These are phyloP conservation scores for Schrankia costaestrigalis DNA, from an alignment of 2,888 invertebrate species.

Conservation along the genomic window DNA sequence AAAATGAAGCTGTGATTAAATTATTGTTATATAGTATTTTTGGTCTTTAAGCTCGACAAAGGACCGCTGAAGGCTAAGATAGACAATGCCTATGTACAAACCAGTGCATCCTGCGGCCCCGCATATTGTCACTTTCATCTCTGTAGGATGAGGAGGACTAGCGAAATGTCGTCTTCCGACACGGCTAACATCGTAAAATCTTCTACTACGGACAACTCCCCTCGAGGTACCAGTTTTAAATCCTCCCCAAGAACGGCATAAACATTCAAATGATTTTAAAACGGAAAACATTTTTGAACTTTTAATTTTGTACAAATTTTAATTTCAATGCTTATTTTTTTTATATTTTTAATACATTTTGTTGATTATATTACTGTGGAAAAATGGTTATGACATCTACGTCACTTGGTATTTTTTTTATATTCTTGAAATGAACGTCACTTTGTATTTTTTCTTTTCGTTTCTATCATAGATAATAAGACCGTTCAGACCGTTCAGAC, in stretches of 20 bases:
- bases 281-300: constrained; percentile 28
- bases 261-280: too few relatives aligned
- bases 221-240: constrained; percentile 3
- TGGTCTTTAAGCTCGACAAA: too few relatives aligned
- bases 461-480: too few relatives aligned
- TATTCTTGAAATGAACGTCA: too few relatives aligned
- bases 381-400: too few relatives aligned
- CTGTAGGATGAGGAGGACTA: constrained; percentile 53
- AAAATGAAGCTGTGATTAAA: too few relatives aligned
- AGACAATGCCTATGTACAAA: constrained; percentile 31
- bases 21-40: too few relatives aligned
- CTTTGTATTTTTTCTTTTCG: too few relatives aligned
- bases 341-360: constrained; percentile 3
- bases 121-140: constrained; percentile 79
- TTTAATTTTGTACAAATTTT: constrained; percentile 10
- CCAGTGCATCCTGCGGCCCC: constrained; percentile 78
- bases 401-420: too few relatives aligned
- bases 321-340: constrained; percentile 8
- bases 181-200: neutral
- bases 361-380: constrained; percentile 1
- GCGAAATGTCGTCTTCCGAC: constrained; percentile 39
- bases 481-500: too few relatives aligned
- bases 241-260: constrained; percentile 10
- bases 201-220: neutral
- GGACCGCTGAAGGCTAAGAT: too few relatives aligned